Evolutionary conservation across 2,113 vertebrate genomes (phyloP).

Genomic region (Felis chaus): DNA sequence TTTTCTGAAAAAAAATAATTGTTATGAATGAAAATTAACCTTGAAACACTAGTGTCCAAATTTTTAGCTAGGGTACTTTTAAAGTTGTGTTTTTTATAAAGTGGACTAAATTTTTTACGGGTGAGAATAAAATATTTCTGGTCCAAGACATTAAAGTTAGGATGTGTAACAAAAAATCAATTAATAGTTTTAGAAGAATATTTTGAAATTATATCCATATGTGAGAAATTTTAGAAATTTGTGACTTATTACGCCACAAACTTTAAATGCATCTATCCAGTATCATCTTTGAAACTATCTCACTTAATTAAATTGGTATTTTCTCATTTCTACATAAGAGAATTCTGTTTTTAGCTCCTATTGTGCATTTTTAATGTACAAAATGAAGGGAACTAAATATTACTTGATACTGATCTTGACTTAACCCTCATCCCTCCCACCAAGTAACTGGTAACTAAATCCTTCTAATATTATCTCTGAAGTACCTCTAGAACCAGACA

Average conservation of each 20-base stretch:
- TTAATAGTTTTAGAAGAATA: background rate
- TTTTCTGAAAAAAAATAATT: slow-evolving; percentile 8
- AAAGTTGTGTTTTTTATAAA: background rate
- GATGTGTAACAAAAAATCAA: background rate
- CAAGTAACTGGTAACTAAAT: background rate
- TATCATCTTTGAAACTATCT: slow-evolving; percentile 58
- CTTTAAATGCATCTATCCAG: background rate
- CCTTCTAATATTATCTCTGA: background rate
- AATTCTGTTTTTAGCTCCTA: background rate
- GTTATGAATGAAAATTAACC: background rate
- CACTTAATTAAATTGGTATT: slow-evolving; percentile 42
- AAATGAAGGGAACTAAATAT: background rate
- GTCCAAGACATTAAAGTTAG: background rate
- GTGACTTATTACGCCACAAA: slow-evolving; percentile 52
- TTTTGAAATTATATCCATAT: slow-evolving; percentile 17
- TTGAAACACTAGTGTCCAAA: background rate
- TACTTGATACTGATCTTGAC: background rate
- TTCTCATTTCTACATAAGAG: background rate
- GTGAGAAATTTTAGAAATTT: slow-evolving; percentile 60
- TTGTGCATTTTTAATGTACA: background rate
- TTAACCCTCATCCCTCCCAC: background rate
- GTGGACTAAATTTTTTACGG: background rate
- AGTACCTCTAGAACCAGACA: background rate
- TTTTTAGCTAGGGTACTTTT: background rate
- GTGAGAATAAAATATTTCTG: background rate